Evolutionary conservation across 2,113 vertebrate species (phyloP), one percentile per base, ranked within the genome.

Genomic region (Collichthys lucidus): DNA sequence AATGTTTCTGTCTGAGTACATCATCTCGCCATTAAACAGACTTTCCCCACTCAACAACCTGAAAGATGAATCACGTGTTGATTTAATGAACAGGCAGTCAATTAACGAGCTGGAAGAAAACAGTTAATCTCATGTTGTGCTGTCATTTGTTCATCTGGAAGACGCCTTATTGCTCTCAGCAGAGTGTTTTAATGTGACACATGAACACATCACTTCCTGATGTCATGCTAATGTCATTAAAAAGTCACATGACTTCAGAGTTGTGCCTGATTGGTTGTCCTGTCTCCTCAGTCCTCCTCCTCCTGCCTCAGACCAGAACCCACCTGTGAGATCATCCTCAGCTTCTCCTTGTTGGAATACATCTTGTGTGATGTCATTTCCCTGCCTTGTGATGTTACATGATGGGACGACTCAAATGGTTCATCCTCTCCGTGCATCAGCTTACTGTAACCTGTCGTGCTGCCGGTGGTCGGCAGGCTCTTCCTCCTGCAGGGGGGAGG

Each of bases 261-360:
- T 52, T 74, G 62, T 81, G 67, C 24, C 26, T 75, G 72, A 74
- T 57, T 78, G 64, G 46, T 22, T 9, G 0, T 15, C 11, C n/a
- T 0, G 0, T 16, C 11, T 62, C 50, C 26, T 74, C 42, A 46
- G 24, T 5, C 73, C 66, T 70, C 60, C 24, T 46, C 60, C 56
- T 68, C 50, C 59, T 53, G 22, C 14, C 40, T 74, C 47, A 44
- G 15, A 17, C 69, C 74, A 62, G 57, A 74, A 35, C 73, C 57
- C 22, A n/a, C 31, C 64, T 59, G 77, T 20, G 86, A 79, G 10
- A 86, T 84, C 76, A 80, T 88, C 77, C 63, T 79, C 72, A 89
- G 50, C 35, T 79, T 80, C 49, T 82, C 74, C 22, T 14, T 63
- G 50, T 76, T 68, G 5, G 83, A 82, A 59, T 40, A 73, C 35